Evolutionary conservation across 2,797 vertebrate genomes (phyloP).

Genomic region (Sorex maritimensis): DNA sequence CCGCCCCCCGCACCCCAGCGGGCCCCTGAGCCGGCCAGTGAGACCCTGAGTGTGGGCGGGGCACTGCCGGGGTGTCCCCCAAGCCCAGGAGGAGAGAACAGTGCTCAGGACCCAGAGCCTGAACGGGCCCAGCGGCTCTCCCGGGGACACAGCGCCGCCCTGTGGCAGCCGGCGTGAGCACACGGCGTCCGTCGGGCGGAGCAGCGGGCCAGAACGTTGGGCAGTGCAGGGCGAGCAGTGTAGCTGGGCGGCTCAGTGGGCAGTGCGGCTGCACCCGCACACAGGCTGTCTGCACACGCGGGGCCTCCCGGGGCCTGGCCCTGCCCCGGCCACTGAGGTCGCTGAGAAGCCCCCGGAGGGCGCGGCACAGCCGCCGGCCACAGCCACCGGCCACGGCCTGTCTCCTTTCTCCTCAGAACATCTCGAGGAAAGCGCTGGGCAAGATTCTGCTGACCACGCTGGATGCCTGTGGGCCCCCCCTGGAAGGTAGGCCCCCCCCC

Average conservation of each 20-base stretch:
- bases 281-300: too few species aligned
- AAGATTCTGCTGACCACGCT: slow-evolving; percentile 96
- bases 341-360: background rate
- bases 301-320: background rate
- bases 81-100: too few species aligned
- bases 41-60: background rate
- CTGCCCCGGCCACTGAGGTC: background rate
- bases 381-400: background rate
- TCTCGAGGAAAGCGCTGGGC: slow-evolving; percentile 95
- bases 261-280: too few species aligned
- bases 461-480: slow-evolving; percentile 93
- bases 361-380: background rate
- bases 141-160: too few species aligned
- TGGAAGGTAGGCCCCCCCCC: slow-evolving; percentile 91
- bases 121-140: background rate
- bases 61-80: too few species aligned
- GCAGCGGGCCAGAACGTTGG: too few species aligned
- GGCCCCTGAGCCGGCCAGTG: too few species aligned
- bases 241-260: too few species aligned
- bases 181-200: too few species aligned
- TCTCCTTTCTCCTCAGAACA: slow-evolving; percentile 91
- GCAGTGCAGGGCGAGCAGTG: too few species aligned
- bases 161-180: background rate
- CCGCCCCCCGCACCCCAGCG: too few species aligned
- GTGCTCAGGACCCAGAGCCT: too few species aligned